Base-by-base conservation (phyloP, 2,888 invertebrate species). In the Cyaniris semiargus region DNA sequence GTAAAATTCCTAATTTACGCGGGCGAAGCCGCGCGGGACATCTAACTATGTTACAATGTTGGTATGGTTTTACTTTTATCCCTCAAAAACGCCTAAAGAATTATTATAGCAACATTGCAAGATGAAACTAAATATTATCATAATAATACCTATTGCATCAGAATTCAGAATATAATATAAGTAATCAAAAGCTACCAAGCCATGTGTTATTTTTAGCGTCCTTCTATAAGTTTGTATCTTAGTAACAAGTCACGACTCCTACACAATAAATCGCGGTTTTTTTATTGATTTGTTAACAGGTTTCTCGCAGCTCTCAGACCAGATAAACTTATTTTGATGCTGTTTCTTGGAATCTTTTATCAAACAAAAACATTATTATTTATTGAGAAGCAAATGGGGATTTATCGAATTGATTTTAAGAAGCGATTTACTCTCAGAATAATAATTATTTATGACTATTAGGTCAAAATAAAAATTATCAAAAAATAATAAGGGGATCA, bases 301-400 rank as follows among this genome's bases (percentile, higher is more conserved):
- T 66, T 66, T 66, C 27, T 66, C 31, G 27, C 18, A 66, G 27
- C 15, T 66, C 27, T 31, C 15, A 31, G 66, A 66, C 15, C 27
- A 27, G 66, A 15, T 27, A 66, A 31, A 66, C 66, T 66, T 66
- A 66, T 66, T 66, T 66, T 66, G 15, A 66, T 31, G 27, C 66
- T 66, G 10, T 53, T 66, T 66, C 66, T 66, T 66, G 66, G 31
- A 66, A 66, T 15, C 66, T 66, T 66, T 66, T 66, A 66, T 27
- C 66, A 15, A 27, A 27, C 66, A 8, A 1, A 31, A 34, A 34
- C 34, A 48, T 48, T 15, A 27, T 66, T 13, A 66, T n/a, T n/a
- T 66, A 66, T 27, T 66, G 66, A 27, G 15, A 31, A 31, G 18
- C 18, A 66, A 66, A 66, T 6, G 31, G 18, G 31, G 66, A 10